Evolutionary conservation across 2,888 invertebrate genomes (phyloP), one percentile per base, ranked within the genome.

Genomic region (Pherbina coryleti): DNA sequence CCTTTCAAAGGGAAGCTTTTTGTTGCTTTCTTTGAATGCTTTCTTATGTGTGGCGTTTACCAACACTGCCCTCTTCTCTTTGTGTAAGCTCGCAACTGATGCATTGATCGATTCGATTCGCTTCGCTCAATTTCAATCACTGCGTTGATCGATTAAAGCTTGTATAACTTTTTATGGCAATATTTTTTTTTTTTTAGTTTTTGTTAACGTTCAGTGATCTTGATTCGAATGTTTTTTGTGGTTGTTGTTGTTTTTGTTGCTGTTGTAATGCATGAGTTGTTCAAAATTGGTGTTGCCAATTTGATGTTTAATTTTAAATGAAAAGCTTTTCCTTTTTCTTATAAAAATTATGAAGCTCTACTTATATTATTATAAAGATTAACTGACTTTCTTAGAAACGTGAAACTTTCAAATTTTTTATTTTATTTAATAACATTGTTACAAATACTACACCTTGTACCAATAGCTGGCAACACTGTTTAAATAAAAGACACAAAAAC

Each of bases 381-480:
- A 4, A 14, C 44, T 2, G 1, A 4, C 44, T 44, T 44, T 44
- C 44, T 14, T 11, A 44, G 44, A 44, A 44, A 44, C 11, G 44
- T 44, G 7, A 11, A 44, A 64, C 37, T 19, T 28, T 64, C 31
- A 64, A 69, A 25, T 70, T 14, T 44, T 69, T 7, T 53, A 17
- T 51, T 57, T 69, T 53, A 69, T 60, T 71, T 31, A 66, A 64
- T 44, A 57, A 7, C 53, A 74, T 49, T 66, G 62, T 25, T 31
- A 55, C 60, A 77, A 53, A 75, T 78, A 78, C 67, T 75, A 69
- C 69, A 49, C 60, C 44, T 67, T 34, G 22, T 5, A 9, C 25
- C 34, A 75, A 31, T 72, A 73, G 76, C 78, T 80, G 79, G 79
- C 66, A 49, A 34, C 75, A 64, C 62, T 74, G 71, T 72, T 79